These are phyloP conservation scores for Zalophus californianus DNA, from an alignment of 2,797 vertebrate genomes.

Conservation along the genomic window DNA sequence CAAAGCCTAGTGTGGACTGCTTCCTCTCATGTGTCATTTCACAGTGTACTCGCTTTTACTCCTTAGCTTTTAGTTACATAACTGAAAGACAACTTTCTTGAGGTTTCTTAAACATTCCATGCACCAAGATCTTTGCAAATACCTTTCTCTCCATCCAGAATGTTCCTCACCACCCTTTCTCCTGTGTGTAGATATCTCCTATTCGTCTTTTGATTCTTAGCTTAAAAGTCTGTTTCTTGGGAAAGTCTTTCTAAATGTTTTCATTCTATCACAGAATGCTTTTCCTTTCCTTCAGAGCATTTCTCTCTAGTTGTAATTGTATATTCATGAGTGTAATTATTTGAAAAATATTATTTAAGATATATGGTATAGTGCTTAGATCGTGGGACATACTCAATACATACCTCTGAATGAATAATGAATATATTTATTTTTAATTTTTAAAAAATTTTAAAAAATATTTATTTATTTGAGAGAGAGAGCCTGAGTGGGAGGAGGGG, in stretches of 20 bases:
- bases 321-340: not conserved
- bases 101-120: not conserved
- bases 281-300: not conserved
- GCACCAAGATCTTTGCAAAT: not conserved
- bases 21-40: not conserved
- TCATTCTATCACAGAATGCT: not conserved
- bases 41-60: not conserved
- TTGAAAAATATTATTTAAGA: slow-evolving; percentile 10
- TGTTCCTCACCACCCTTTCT: not conserved
- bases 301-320: not conserved
- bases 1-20: not conserved
- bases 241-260: not conserved
- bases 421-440: not conserved
- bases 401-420: not conserved
- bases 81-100: not conserved
- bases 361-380: not conserved
- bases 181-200: not conserved
- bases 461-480: not conserved
- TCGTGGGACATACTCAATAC: not conserved
- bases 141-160: not conserved
- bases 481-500: not conserved
- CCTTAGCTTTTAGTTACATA: not conserved
- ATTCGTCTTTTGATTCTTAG: not conserved
- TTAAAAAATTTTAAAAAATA: not conserved
- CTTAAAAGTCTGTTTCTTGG: not conserved